Conservation (phyloP, 2,113 vertebrate species). For the Triplophysa rosa region DNA sequence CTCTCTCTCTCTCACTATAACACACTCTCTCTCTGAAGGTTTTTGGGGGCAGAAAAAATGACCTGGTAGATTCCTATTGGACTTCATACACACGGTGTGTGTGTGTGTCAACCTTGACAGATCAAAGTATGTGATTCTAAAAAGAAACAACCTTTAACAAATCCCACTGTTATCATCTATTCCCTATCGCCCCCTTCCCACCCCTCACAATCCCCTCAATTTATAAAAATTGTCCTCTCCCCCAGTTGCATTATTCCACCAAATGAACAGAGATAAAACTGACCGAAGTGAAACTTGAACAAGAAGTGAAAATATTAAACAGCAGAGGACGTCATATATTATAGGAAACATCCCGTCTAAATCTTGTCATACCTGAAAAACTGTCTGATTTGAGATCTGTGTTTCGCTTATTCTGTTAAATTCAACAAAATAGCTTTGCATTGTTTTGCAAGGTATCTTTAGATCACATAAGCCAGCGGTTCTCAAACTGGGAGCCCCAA, state of each 20-base stretch:
- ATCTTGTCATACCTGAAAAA: too few relatives aligned
- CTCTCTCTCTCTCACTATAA: slow-evolving; percentile 21
- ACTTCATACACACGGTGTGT: slow-evolving; percentile 61
- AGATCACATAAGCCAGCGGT: too few relatives aligned
- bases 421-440: neutral
- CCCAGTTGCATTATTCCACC: slow-evolving; percentile 47
- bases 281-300: slow-evolving; percentile 21
- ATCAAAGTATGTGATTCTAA: slow-evolving; percentile 48
- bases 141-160: slow-evolving; percentile 39
- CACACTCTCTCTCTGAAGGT: slow-evolving; percentile 25
- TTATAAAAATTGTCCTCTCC: slow-evolving; percentile 13
- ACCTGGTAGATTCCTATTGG: slow-evolving; percentile 57
- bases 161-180: slow-evolving; percentile 37
- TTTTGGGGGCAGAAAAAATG: slow-evolving; percentile 37
- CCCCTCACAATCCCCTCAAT: neutral
- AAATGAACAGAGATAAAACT: slow-evolving; percentile 9
- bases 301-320: slow-evolving; percentile 12
- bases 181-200: neutral
- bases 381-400: too few relatives aligned
- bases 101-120: slow-evolving; percentile 38
- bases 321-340: neutral
- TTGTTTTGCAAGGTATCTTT: neutral
- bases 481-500: too few relatives aligned
- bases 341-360: neutral
- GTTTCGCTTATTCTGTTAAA: neutral